Evolutionary conservation across 2,888 invertebrate species (phyloP).

Genomic region (Hirtodrosophila alboralis): DNA sequence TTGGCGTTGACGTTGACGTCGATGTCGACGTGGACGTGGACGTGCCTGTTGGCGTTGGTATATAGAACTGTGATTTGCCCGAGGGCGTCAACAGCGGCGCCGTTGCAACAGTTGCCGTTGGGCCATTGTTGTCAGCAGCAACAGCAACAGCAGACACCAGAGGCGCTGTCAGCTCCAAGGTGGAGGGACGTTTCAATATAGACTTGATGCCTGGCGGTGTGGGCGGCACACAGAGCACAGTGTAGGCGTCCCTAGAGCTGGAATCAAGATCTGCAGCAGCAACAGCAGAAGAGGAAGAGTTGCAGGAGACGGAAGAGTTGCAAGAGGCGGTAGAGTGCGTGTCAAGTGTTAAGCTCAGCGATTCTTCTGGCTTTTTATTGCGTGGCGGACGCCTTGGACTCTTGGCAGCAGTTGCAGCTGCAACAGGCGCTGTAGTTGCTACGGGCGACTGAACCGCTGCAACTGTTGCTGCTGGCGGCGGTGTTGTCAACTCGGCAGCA

Average conservation of each 20-base stretch:
- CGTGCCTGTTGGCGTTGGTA: constrained; percentile 81
- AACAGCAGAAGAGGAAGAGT: too few species aligned
- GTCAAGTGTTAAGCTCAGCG: constrained; percentile 18
- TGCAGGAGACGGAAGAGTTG: constrained; percentile 1
- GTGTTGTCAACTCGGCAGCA: constrained; percentile 22
- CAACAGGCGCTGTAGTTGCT: constrained; percentile 16
- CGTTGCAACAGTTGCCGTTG: constrained; percentile 26
- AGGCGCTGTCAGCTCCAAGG: constrained; percentile 75
- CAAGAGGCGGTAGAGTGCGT: constrained; percentile 7
- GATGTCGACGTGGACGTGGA: constrained; percentile 63
- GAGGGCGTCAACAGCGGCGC: constrained; percentile 52
- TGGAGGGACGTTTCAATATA: constrained; percentile 86
- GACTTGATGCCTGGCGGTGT: constrained; percentile 85
- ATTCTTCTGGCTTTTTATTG: constrained; percentile 65
- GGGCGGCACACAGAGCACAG: constrained; percentile 73
- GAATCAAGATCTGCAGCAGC: not conserved
- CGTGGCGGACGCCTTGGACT: constrained; percentile 82
- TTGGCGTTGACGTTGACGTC: constrained; percentile 79
- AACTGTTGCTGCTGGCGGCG: constrained; percentile 6
- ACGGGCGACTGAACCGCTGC: constrained; percentile 3
- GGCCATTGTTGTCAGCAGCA: constrained; percentile 52
- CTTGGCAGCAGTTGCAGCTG: constrained; percentile 23
- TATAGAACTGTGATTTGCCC: constrained; percentile 81
- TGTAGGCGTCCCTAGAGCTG: constrained; percentile 38
- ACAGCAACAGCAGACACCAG: constrained; percentile 8